Evolutionary conservation across 2,888 invertebrate species (phyloP).

Genomic region (Acanthosepion pharaonis): DNA sequence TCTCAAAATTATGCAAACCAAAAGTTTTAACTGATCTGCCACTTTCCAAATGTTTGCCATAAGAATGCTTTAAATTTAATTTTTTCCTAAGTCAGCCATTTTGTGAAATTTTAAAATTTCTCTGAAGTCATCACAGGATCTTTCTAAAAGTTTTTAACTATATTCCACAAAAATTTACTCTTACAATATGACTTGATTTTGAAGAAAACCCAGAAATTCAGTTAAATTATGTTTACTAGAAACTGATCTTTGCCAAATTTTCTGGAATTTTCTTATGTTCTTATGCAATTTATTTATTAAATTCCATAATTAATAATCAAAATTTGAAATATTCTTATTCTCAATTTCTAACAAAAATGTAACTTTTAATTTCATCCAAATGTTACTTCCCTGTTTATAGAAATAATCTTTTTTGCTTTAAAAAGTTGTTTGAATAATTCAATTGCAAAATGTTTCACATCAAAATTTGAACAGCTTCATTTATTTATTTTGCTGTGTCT

Average conservation of each 20-base stretch:
- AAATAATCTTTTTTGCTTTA: too few species aligned
- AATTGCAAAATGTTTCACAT: neutral
- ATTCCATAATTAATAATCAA: neutral
- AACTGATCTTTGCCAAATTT: too few species aligned
- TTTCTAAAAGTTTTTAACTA: too few species aligned
- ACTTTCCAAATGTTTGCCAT: too few species aligned
- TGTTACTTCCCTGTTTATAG: too few species aligned
- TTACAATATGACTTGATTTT: neutral
- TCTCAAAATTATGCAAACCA: neutral
- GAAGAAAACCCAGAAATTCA: neutral
- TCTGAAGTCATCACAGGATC: too few species aligned
- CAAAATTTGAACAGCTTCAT: neutral
- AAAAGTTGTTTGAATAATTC: neutral
- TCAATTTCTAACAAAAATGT: neutral
- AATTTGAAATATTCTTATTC: neutral
- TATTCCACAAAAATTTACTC: neutral
- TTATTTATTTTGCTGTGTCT: neutral
- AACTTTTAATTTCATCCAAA: too few species aligned
- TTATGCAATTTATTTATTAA: neutral
- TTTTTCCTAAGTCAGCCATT: neutral
- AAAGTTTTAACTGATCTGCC: neutral
- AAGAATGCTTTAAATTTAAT: too few species aligned
- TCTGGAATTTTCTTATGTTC: neutral
- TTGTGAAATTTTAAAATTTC: too few species aligned
- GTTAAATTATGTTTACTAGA: too few species aligned